Evolutionary conservation across 2,113 vertebrate species (phyloP).

Genomic region (Xiphorhynchus elegans): DNA sequence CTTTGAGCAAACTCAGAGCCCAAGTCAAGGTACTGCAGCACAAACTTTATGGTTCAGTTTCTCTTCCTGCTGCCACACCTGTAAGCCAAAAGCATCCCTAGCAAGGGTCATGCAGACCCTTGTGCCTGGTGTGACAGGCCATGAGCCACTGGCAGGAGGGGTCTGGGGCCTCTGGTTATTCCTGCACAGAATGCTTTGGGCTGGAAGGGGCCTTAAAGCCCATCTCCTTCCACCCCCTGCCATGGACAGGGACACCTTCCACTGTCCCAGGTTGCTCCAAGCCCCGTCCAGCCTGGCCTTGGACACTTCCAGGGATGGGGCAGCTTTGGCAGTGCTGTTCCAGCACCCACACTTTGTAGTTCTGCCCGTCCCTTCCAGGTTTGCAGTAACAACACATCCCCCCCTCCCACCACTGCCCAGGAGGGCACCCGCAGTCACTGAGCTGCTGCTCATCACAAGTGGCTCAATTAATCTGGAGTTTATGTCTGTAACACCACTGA

Average conservation of each 20-base stretch:
- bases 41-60: not conserved
- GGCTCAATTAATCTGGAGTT: not conserved
- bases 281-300: not conserved
- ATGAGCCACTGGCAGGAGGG: not conserved
- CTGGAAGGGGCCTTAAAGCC: not conserved
- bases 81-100: not conserved
- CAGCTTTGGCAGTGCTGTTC: not conserved
- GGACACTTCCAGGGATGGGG: not conserved
- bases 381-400: too few species aligned
- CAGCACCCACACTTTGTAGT: not conserved
- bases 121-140: rapidly evolving
- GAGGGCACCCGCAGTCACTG: not conserved
- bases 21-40: not conserved
- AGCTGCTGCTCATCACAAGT: not conserved
- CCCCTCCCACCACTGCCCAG: not conserved
- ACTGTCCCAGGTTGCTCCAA: not conserved
- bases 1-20: not conserved
- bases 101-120: not conserved
- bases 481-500: rapidly evolving
- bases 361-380: not conserved
- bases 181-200: not conserved
- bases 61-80: not conserved
- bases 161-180: not conserved
- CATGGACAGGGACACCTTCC: not conserved
- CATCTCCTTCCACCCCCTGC: not conserved